Conservation (phyloP, 2,888 invertebrate species). For the Cantharis rufa region DNA sequence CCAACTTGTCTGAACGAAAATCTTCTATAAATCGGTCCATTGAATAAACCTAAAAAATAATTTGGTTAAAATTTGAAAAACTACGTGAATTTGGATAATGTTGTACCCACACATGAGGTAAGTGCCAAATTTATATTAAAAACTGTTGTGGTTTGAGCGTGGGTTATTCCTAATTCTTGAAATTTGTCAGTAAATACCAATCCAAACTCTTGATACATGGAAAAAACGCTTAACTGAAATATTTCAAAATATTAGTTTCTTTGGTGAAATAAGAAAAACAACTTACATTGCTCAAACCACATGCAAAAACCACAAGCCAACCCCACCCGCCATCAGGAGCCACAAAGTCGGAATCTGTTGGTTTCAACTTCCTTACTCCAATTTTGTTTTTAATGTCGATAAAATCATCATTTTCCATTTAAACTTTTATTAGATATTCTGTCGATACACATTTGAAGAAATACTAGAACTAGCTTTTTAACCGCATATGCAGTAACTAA, state of each 20-base stretch:
- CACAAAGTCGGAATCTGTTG: conserved; percentile 59
- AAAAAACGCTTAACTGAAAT: conserved; percentile 66
- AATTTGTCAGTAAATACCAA: conserved; percentile 71
- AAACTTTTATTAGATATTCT: not conserved
- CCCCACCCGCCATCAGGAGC: conserved; percentile 81
- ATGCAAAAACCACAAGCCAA: conserved; percentile 73
- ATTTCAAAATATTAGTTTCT: not conserved
- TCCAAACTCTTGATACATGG: conserved; percentile 73
- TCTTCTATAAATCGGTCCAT: conserved; percentile 71
- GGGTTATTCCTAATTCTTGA: conserved; percentile 62
- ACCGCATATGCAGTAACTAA: too few species aligned
- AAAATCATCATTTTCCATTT: not conserved
- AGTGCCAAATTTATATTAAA: conserved; percentile 74
- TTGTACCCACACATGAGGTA: conserved; percentile 66
- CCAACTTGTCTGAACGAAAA: conserved; percentile 72
- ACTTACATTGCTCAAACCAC: conserved; percentile 75
- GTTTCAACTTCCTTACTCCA: conserved; percentile 45
- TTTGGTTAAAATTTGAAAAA: not conserved
- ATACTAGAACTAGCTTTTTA: not conserved
- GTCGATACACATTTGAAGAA: not conserved
- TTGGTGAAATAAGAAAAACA: not conserved
- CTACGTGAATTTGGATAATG: too few species aligned
- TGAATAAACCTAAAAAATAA: conserved; percentile 64
- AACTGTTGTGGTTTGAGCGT: conserved; percentile 71
- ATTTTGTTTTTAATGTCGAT: not conserved